Percentiles rank a stretch among this genome's conserved stretches.
Conservation (phyloP, 1,140 invertebrate species). For the Eueides isabella region DNA sequence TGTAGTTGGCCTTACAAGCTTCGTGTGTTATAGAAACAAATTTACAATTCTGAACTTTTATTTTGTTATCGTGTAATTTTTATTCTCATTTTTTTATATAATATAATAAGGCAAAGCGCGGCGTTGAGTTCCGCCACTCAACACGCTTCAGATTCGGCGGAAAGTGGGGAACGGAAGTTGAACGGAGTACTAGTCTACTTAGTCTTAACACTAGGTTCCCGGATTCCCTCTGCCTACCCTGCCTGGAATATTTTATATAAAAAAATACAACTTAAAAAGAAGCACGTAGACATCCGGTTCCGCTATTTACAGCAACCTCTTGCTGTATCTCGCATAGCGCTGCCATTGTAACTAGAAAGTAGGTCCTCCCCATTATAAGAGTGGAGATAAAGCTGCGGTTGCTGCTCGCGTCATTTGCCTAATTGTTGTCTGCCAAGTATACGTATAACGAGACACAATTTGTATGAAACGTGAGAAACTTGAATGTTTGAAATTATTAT, state of each 20-base stretch:
- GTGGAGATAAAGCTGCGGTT: constrained; percentile 5
- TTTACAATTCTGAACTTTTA: no score
- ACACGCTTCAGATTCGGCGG: no score
- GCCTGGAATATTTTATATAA: not conserved
- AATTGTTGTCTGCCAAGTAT: constrained; percentile 9
- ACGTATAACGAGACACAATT: not conserved
- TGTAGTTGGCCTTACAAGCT: no score
- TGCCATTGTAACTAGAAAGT: constrained; percentile 11
- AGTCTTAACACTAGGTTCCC: no score
- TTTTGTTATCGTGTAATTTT: no score
- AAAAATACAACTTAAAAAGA: not conserved
- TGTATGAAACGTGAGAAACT: constrained; percentile 1
- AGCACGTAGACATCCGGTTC: not conserved
- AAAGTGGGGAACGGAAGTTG: no score
- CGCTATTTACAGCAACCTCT: not conserved
- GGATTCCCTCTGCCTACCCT: no score
- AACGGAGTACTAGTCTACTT: no score
- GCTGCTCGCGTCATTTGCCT: constrained; percentile 5
- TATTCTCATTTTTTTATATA: no score
- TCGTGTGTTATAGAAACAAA: no score
- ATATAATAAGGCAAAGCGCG: no score
- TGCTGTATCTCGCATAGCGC: not conserved
- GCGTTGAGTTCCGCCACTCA: no score
- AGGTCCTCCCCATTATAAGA: constrained; percentile 8
- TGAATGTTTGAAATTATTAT: not conserved